Conservation (phyloP, 2,113 vertebrate species). For the Macrotus californicus region DNA sequence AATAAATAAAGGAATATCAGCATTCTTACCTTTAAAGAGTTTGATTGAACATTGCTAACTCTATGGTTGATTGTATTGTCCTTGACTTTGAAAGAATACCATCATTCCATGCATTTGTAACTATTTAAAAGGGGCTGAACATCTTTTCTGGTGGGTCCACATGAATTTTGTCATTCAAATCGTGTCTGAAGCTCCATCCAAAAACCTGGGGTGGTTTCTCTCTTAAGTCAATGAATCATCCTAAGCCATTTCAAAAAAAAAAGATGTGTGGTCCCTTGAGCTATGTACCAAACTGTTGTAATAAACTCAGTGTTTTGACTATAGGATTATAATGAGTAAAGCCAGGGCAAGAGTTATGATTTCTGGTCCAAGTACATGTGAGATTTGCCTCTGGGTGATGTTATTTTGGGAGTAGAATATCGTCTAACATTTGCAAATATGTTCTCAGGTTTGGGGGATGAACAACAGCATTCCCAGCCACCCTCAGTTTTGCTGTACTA, state of each 20-base stretch:
- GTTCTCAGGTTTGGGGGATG: background rate
- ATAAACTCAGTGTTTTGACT: conserved; percentile 10
- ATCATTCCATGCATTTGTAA: background rate
- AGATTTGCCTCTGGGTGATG: background rate
- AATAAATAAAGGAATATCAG: conserved; percentile 3
- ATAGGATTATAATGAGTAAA: background rate
- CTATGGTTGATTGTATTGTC: background rate
- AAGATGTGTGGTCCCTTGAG: background rate
- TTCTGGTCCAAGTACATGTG: background rate
- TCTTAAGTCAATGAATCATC: background rate
- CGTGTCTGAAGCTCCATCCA: background rate
- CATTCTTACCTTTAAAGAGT: background rate
- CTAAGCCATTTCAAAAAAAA: background rate
- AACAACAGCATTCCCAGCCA: background rate
- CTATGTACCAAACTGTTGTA: background rate
- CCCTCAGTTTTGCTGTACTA: background rate
- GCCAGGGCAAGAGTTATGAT: background rate
- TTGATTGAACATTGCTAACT: background rate
- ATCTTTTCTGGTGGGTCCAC: background rate
- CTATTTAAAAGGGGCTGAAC: background rate
- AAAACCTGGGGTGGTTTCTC: background rate
- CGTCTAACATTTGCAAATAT: background rate
- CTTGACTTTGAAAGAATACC: background rate
- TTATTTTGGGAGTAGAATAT: background rate
- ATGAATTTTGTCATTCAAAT: background rate